Evolutionary conservation across 2,113 vertebrate species (phyloP), one percentile per base, ranked within the genome.

Genomic region (Dendropsophus ebraccatus): DNA sequence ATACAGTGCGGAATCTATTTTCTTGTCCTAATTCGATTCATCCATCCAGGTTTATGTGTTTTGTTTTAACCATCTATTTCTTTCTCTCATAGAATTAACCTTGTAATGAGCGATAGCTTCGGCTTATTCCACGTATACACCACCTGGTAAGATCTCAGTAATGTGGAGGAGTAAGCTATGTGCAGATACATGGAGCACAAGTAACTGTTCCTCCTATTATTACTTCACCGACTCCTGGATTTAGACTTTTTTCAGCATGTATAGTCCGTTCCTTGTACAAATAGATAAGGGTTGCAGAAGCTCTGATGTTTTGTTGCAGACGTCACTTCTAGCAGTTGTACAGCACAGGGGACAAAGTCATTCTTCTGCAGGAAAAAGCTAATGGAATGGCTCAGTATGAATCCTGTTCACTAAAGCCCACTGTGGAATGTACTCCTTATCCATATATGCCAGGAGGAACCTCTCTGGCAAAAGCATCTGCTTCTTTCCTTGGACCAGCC

Each of bases 401-500:
- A 60, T 62, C 56, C 78, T 88, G 88, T 87, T 82, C 69, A 60
- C 9, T 56, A 17, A 30, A 74, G 82, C n/a, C 69, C 54, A 11
- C 25, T 58, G 25, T 21, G 54, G 45, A 56, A 70, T 41, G n/a
- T 47, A 49, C 16, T 50, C 45, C 84, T 88, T 84, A 82, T 83
- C 83, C 85, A 86, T 87, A 86, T 87, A 72, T 47, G 79, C 49
- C 82, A 87, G 49, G 41, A 30, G 86, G 74, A 88, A 56, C 23
- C 60, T 45, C 14, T 69, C 17, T 0, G 35, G 16, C 0, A 0
- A 32, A 17, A 82, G 60, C 28, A 21, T 69, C 23, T 45, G 32
- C 23, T 69, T 49, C 28, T 87, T 88, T 89, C 83, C 89, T 76
- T 87, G 87, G 89, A 84, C 80, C 72, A 58, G 88, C 90, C 88